Conservation (phyloP, 2,113 vertebrate genomes). For the Oceanites oceanicus region DNA sequence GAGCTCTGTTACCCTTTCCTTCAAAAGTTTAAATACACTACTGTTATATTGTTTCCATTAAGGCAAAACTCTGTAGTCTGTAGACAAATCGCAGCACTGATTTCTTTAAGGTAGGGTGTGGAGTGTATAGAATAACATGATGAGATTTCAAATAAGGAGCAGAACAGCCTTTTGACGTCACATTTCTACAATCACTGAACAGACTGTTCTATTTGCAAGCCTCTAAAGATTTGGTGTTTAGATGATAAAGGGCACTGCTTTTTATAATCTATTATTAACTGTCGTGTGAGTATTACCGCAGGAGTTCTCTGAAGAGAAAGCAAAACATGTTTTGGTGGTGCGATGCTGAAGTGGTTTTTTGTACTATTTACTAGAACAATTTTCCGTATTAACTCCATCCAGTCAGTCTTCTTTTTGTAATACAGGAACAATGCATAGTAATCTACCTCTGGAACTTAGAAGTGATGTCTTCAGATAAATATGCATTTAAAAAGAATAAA, state of each 20-base stretch:
- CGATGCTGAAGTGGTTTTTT: slow-evolving; percentile 32
- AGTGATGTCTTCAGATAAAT: slow-evolving; percentile 51
- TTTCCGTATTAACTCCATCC: slow-evolving; percentile 27
- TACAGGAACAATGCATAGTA: slow-evolving; percentile 13
- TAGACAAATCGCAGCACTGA: background rate
- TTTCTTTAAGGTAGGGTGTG: background rate
- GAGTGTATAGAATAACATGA: slow-evolving; percentile 7
- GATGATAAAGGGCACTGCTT: slow-evolving; percentile 69
- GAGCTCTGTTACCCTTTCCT: slow-evolving; percentile 56
- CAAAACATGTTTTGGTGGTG: slow-evolving; percentile 41
- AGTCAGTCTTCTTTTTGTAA: background rate
- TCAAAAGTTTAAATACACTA: slow-evolving; percentile 63
- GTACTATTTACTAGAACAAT: slow-evolving; percentile 44
- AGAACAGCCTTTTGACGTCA: slow-evolving; percentile 61
- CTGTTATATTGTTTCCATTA: slow-evolving; percentile 36
- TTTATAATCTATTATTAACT: slow-evolving; percentile 75
- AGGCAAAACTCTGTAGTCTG: background rate
- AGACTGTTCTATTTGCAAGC: slow-evolving; percentile 62
- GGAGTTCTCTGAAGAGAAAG: slow-evolving; percentile 59
- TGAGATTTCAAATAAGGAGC: slow-evolving; percentile 28
- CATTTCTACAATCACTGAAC: slow-evolving; percentile 44
- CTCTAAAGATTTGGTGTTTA: slow-evolving; percentile 63
- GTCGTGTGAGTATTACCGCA: slow-evolving; percentile 24
- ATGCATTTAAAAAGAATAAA: background rate
- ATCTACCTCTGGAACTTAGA: slow-evolving; percentile 21